Evolutionary conservation across 1,140 invertebrate species (phyloP), one percentile per base, ranked within the genome.

Genomic region (Apolygus lucorum): DNA sequence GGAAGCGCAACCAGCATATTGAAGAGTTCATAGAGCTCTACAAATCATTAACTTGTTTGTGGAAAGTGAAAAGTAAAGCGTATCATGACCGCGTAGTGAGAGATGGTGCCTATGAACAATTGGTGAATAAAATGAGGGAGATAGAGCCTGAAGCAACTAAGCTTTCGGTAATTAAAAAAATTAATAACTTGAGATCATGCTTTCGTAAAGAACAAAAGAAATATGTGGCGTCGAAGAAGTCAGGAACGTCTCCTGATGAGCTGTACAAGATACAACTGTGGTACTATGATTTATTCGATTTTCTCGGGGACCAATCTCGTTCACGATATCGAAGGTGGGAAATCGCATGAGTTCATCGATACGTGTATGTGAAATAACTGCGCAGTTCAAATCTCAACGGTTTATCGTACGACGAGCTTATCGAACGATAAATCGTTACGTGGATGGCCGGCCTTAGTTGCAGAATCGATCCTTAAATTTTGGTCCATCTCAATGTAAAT

Each of bases 11-110:
- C 22, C 54, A 59, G 22, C 13, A 17, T 17, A 59, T 22, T 59
- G 22, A 59, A 59, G 71, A 72, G 65, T 77, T 77, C 69, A 77
- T 78, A 25, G 72, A 73, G 52, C 73, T 77, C 29, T 76, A 76
- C 72, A 71, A 64, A 74, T 24, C 22, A 65, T 28, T 76, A 64
- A 68, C 73, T 68, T 76, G 75, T 68, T 70, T 78, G 54, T 77
- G 76, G 76, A 68, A 75, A 73, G 64, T 76, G 4, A 78, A 76
- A 70, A 72, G 49, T 29, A 72, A 74, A 63, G 73, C 76, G 34
- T 78, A 77, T 65, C 75, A 76, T 64, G 70, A 78, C 69, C 69
- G 73, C n/a, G 68, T 49, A n/a, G 74, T 74, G 71, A 77, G 73
- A 73, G 72, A 74, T 67, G 72, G 69, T 49, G 73, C 75, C 28